Base-by-base conservation (phyloP, 2,888 invertebrate genomes). In the Microdon myrmicae region DNA sequence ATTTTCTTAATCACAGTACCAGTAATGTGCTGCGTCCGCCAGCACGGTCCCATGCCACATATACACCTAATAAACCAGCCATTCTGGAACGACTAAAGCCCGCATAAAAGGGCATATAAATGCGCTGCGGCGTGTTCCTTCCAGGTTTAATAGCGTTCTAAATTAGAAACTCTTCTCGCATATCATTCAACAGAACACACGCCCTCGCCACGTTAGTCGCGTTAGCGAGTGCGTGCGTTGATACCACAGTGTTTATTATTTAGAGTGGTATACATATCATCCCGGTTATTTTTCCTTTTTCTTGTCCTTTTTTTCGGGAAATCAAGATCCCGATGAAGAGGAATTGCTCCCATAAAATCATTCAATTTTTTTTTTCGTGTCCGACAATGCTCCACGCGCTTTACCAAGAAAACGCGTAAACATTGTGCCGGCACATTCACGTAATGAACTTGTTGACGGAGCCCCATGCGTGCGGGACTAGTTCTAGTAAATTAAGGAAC, bases 201-300 rank as follows among this genome's bases (percentile, higher is more conserved):
- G 48, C 54, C 25, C 39, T 44, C 32, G 39, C 53, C 6, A 35
- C 29, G 28, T 5, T n/a, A n/a, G 20, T 13, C 26, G 28, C 17
- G 28, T 35, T 10, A 25, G 6, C 26, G 43, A 20, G n/a, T n/a
- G n/a, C n/a, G n/a, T n/a, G n/a, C n/a, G n/a, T n/a, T n/a, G n/a
- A n/a, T n/a, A n/a, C n/a, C n/a, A n/a, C 39, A 35, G 44, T 58
- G 64, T 64, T 64, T 64, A 64, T 64, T 64, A 51, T 64, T 64
- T 64, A 23, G 34, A 53, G 35, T 38, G 35, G 51, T n/a, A n/a
- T n/a, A n/a, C n/a, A n/a, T n/a, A n/a, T n/a, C n/a, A n/a, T n/a
- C n/a, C n/a, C n/a, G n/a, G 37, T 41, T 35, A 29, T 39, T 43
- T 41, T 56, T 43, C 22, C 10, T 61, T 45, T 47, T 32, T 25